Evolutionary conservation across 2,888 invertebrate species (phyloP).

Genomic region (Diaperis boleti): DNA sequence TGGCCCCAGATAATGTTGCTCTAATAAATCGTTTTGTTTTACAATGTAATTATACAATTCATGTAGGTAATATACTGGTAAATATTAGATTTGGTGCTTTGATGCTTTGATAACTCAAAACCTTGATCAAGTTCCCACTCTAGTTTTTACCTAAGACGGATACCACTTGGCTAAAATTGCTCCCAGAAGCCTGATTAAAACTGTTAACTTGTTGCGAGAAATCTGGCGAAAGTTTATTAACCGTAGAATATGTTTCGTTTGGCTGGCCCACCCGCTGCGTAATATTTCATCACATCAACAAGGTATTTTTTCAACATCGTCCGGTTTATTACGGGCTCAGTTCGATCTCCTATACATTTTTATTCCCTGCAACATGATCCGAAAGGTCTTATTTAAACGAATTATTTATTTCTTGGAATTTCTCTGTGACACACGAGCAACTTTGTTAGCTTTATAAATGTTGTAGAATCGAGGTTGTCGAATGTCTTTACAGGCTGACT

Average conservation of each 20-base stretch:
- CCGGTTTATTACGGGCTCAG: not conserved
- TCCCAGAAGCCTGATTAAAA: conserved; percentile 23
- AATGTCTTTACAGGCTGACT: conserved; percentile 29
- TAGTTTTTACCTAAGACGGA: conserved; percentile 10
- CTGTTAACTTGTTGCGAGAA: conserved; percentile 28
- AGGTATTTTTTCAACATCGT: too few relatives aligned
- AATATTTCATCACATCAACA: conserved; percentile 9
- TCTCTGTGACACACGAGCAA: conserved; percentile 21
- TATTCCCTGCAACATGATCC: not conserved
- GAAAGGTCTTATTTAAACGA: conserved; percentile 15
- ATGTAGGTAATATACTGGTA: too few relatives aligned
- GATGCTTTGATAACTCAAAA: too few relatives aligned
- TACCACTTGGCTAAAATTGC: not conserved
- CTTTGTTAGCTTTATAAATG: conserved; percentile 40
- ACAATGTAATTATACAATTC: too few relatives aligned
- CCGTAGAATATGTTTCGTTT: conserved; percentile 3
- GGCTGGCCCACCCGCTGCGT: not conserved
- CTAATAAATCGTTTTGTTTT: conserved; percentile 25
- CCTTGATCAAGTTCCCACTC: conserved; percentile 21
- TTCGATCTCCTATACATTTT: not conserved
- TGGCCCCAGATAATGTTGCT: conserved; percentile 25
- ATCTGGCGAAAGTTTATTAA: conserved; percentile 5
- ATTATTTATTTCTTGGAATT: conserved; percentile 30
- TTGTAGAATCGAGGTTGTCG: conserved; percentile 31
- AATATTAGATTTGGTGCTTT: too few relatives aligned